phyloP scores from a whole-genome alignment of 2,797 vertebrate genomes.

The Schizopygopsis pylzovi region DNA sequence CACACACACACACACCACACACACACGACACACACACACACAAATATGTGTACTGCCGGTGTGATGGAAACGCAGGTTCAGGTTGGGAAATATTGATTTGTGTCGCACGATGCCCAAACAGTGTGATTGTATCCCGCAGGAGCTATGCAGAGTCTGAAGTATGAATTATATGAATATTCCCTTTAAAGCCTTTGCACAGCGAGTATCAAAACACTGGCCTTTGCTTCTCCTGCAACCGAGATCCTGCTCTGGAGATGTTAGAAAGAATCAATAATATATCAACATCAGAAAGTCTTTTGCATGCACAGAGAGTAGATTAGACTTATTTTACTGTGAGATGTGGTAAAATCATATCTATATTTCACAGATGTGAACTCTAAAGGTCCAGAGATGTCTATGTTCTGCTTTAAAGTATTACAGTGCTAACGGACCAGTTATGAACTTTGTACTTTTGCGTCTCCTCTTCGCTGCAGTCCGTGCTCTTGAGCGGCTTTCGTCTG shows the following conservation, averaged over 20 bases:
- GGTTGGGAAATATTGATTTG: not conserved
- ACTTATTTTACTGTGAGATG: slow-evolving; percentile 32
- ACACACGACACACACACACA: not conserved
- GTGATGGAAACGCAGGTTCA: not conserved
- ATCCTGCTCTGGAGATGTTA: not conserved
- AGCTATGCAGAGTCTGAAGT: slow-evolving; percentile 10
- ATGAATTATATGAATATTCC: slow-evolving; percentile 1
- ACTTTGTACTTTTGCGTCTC: not conserved
- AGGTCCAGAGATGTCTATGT: slow-evolving; percentile 29
- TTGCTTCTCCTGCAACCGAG: not conserved
- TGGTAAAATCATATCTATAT: not conserved
- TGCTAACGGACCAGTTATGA: not conserved
- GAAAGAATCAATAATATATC: not conserved
- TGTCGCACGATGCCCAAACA: not conserved
- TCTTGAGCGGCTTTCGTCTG: not conserved
- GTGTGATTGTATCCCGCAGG: slow-evolving; percentile 6
- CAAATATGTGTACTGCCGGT: not conserved
- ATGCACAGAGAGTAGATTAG: slow-evolving; percentile 35
- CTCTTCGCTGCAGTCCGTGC: not conserved
- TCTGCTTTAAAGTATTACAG: slow-evolving; percentile 29
- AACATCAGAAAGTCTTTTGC: slow-evolving; percentile 33
- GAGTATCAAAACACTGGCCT: not conserved
- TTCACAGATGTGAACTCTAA: slow-evolving; percentile 24
- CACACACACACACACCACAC: not conserved
- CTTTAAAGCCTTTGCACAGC: not conserved